A percentile compares a stretch with the other conserved stretches of the same genome.
Conservation (phyloP, 2,113 vertebrate genomes). For the Zingel zingel region DNA sequence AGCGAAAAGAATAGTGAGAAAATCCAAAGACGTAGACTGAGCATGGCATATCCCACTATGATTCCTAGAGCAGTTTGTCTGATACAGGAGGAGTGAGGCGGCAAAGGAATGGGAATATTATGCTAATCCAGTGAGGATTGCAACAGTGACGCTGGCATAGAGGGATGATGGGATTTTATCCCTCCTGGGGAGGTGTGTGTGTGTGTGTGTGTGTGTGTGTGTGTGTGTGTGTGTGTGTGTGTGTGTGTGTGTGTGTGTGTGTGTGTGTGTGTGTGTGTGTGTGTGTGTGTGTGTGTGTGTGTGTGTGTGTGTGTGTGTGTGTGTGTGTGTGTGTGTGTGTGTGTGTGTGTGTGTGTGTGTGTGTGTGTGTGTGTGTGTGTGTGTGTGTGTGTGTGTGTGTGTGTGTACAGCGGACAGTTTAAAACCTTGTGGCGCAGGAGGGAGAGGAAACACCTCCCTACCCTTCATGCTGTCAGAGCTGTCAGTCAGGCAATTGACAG, state of each 20-base stretch:
- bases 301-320: conserved; percentile 26
- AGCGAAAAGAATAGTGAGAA: neutral
- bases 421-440: conserved; percentile 1
- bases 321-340: conserved; percentile 3
- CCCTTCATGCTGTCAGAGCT: conserved; percentile 56
- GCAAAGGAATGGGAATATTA: conserved; percentile 78
- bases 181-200: conserved; percentile 53
- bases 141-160: conserved; percentile 61
- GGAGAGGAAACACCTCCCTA: conserved; percentile 3
- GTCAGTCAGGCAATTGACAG: conserved; percentile 52
- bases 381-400: neutral
- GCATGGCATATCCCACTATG: conserved; percentile 32
- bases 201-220: neutral
- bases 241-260: neutral
- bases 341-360: conserved; percentile 33
- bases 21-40: conserved; percentile 8
- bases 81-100: conserved; percentile 56
- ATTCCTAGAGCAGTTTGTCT: conserved; percentile 65
- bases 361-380: too few species aligned
- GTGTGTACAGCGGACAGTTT: conserved; percentile 14
- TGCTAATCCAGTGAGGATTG: conserved; percentile 67
- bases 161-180: conserved; percentile 71
- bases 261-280: neutral
- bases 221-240: too few species aligned
- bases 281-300: conserved; percentile 13